Percentiles rank a stretch among this genome's conserved stretches.
Evolutionary conservation across 2,797 vertebrate genomes (phyloP).

Genomic region (Melanitta fusca): DNA sequence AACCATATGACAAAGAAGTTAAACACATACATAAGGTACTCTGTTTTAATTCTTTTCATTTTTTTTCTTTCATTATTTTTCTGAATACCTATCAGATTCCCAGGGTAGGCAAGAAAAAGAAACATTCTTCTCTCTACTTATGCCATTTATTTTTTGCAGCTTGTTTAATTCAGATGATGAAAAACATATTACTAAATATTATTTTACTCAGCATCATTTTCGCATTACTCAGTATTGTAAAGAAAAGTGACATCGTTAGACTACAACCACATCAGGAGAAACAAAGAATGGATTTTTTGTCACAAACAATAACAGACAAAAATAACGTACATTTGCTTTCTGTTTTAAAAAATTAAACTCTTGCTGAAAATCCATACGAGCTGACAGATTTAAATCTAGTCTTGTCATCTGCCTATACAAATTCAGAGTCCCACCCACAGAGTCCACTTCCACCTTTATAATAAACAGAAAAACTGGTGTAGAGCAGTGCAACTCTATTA

Average conservation of each 20-base stretch:
- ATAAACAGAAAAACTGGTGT: neutral
- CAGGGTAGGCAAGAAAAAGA: neutral
- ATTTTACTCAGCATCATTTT: neutral
- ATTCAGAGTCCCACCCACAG: neutral
- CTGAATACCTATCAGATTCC: neutral
- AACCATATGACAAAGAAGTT: neutral
- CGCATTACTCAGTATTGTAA: neutral
- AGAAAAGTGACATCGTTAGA: neutral
- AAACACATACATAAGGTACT: neutral
- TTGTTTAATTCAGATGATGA: neutral
- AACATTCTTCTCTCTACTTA: neutral
- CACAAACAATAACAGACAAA: neutral
- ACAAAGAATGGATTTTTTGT: neutral
- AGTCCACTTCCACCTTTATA: neutral
- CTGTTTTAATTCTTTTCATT: neutral
- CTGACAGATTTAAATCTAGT: neutral
- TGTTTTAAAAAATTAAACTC: neutral
- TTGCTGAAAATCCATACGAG: neutral
- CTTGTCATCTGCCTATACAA: neutral
- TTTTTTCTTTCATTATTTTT: too few species aligned
- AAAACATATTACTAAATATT: neutral
- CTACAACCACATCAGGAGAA: neutral
- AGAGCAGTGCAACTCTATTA: neutral
- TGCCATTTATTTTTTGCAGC: neutral
- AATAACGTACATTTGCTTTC: neutral